phyloP scores from a whole-genome alignment of 2,888 invertebrate genomes.

The Maniola hyperantus region DNA sequence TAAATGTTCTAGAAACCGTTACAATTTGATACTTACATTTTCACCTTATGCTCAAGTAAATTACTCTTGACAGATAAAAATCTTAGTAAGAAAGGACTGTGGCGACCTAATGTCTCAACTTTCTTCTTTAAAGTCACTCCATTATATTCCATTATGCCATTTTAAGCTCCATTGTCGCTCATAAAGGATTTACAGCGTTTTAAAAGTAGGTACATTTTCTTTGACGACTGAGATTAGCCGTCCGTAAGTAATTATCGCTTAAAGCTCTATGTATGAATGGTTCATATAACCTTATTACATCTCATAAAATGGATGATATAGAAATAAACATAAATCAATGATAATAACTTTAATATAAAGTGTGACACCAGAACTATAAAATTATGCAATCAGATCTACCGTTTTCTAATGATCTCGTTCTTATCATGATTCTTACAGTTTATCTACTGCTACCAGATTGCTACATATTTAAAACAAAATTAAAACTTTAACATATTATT shows the following conservation, averaged over 20 bases:
- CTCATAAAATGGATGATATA: constrained; percentile 10
- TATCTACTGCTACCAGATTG: too few species aligned
- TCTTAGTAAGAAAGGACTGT: constrained; percentile 33
- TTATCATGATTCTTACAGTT: too few species aligned
- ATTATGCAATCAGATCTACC: background rate
- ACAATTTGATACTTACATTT: constrained; percentile 22
- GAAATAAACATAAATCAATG: background rate
- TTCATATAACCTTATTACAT: constrained; percentile 26
- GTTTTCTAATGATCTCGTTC: too few species aligned
- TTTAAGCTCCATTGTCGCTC: constrained; percentile 37
- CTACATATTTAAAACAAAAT: too few species aligned
- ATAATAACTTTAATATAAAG: background rate
- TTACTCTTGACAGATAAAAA: constrained; percentile 37
- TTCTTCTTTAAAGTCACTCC: constrained; percentile 35
- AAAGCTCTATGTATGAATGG: constrained; percentile 25
- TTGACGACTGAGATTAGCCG: constrained; percentile 37
- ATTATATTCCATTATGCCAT: constrained; percentile 39
- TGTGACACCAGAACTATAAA: background rate
- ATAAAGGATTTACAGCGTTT: constrained; percentile 38
- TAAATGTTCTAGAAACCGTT: constrained; percentile 15
- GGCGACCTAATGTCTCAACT: constrained; percentile 36
- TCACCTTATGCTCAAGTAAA: constrained; percentile 33
- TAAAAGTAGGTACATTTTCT: constrained; percentile 37
- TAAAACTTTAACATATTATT: too few species aligned
- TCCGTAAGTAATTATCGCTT: constrained; percentile 32